phyloP scores from a whole-genome alignment of 2,888 invertebrate genomes.

The Dynastes maya region DNA sequence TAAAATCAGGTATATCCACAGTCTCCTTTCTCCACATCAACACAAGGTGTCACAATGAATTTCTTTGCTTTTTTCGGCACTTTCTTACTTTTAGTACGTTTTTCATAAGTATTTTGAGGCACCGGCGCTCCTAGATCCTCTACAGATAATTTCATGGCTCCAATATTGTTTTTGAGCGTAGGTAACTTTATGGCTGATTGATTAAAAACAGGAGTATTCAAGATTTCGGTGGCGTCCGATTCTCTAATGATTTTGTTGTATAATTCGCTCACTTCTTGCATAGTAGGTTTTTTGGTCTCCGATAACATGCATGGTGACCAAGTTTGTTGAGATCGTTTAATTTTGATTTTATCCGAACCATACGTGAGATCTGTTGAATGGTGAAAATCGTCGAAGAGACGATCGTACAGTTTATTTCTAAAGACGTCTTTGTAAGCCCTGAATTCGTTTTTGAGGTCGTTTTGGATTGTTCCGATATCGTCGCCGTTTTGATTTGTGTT shows the following conservation, averaged over 20 bases:
- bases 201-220: constrained; percentile 1
- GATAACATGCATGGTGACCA: constrained; percentile 61
- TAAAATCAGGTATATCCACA: constrained; percentile 4
- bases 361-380: constrained; percentile 61
- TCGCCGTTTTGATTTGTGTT: constrained; percentile 68
- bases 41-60: constrained; percentile 61
- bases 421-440: constrained; percentile 57
- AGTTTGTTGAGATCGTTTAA: constrained; percentile 59
- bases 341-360: constrained; percentile 55
- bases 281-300: constrained; percentile 54
- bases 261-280: constrained; percentile 57
- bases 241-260: constrained; percentile 56
- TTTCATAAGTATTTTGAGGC: constrained; percentile 43
- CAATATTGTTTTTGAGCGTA: background rate
- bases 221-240: constrained; percentile 40
- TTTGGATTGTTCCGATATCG: constrained; percentile 60
- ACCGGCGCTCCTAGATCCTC: constrained; percentile 7
- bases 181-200: background rate
- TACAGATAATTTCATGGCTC: background rate
- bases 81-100: constrained; percentile 47
- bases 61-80: constrained; percentile 50
- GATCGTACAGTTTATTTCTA: constrained; percentile 41
- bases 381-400: constrained; percentile 53
- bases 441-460: constrained; percentile 64
- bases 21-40: constrained; percentile 12